phyloP scores from a whole-genome alignment of 2,888 invertebrate species.

The Seira musarum region DNA sequence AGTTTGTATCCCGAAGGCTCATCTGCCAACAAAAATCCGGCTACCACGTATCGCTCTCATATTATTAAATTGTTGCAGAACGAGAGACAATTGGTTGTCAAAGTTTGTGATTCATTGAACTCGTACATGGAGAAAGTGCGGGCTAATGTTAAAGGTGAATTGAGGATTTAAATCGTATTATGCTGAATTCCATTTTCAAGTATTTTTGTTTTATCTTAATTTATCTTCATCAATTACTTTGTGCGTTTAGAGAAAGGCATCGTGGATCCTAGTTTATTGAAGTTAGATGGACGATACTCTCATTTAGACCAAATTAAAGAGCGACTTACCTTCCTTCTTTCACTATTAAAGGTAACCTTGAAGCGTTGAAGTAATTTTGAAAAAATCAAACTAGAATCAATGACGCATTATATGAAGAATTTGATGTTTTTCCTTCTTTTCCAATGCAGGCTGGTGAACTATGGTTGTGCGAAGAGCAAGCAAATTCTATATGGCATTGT shows the following conservation, averaged over 20 bases:
- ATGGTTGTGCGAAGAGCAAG: conserved; percentile 97
- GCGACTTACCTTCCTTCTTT: conserved; percentile 92
- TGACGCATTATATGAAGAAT: no score
- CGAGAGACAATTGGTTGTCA: conserved; percentile 67
- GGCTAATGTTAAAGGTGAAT: conserved; percentile 75
- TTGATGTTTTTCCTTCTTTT: no score
- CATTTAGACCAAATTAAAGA: conserved; percentile 95
- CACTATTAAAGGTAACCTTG: conserved; percentile 81
- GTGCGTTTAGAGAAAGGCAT: conserved; percentile 80
- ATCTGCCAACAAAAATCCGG: conserved; percentile 73
- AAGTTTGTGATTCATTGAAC: conserved; percentile 67
- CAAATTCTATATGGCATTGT: conserved; percentile 97
- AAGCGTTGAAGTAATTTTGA: neutral
- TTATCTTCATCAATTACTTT: conserved; percentile 60
- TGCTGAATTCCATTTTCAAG: no score
- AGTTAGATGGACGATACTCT: conserved; percentile 91
- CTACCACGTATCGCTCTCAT: conserved; percentile 62
- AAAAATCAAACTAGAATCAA: no score
- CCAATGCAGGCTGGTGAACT: conserved; percentile 91
- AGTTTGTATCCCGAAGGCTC: conserved; percentile 89
- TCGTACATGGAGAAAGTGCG: conserved; percentile 90
- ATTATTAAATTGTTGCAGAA: conserved; percentile 66
- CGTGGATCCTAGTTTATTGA: conserved; percentile 84
- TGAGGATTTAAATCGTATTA: no score
- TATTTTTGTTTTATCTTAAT: no score